phyloP scores from a whole-genome alignment of 2,797 vertebrate genomes.

The Hippocampus kuda region DNA sequence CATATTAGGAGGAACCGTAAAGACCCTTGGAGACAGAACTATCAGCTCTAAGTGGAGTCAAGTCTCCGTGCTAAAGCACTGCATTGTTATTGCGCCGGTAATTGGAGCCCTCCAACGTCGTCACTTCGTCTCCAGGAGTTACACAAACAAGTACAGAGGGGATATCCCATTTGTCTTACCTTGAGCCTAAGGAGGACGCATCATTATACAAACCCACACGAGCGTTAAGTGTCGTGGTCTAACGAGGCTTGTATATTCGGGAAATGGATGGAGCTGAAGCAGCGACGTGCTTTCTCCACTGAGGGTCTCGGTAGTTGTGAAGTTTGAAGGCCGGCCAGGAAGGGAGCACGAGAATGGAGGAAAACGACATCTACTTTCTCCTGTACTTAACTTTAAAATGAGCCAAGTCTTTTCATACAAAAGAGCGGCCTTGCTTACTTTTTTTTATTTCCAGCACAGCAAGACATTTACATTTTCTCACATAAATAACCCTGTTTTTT shows the following conservation, averaged over 20 bases:
- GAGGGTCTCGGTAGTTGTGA: slow-evolving; percentile 20
- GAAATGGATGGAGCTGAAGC: slow-evolving; percentile 46
- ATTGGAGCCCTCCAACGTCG: slow-evolving; percentile 58
- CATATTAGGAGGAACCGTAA: slow-evolving; percentile 42
- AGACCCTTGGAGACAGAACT: slow-evolving; percentile 46
- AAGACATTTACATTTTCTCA: slow-evolving; percentile 48
- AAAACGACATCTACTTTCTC: slow-evolving; percentile 11
- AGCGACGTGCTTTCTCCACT: slow-evolving; percentile 33
- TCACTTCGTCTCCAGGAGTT: slow-evolving; percentile 48
- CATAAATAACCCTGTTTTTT: slow-evolving; percentile 24
- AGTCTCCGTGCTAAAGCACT: slow-evolving; percentile 50
- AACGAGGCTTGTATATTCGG: slow-evolving; percentile 51
- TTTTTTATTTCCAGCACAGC: neutral
- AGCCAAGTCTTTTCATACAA: slow-evolving; percentile 28
- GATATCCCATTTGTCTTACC: slow-evolving; percentile 64
- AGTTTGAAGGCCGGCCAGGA: slow-evolving; percentile 18
- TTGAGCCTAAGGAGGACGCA: slow-evolving; percentile 51
- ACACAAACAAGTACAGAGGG: slow-evolving; percentile 56
- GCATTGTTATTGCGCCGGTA: slow-evolving; percentile 62
- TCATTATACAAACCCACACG: slow-evolving; percentile 37
- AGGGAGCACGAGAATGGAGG: neutral
- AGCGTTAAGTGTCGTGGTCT: slow-evolving; percentile 34
- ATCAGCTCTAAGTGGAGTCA: slow-evolving; percentile 56
- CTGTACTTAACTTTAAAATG: slow-evolving; percentile 39
- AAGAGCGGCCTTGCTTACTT: slow-evolving; percentile 12